Evolutionary conservation across 2,113 vertebrate genomes (phyloP), one percentile per base, ranked within the genome.

Genomic region (Pungitius pungitius): DNA sequence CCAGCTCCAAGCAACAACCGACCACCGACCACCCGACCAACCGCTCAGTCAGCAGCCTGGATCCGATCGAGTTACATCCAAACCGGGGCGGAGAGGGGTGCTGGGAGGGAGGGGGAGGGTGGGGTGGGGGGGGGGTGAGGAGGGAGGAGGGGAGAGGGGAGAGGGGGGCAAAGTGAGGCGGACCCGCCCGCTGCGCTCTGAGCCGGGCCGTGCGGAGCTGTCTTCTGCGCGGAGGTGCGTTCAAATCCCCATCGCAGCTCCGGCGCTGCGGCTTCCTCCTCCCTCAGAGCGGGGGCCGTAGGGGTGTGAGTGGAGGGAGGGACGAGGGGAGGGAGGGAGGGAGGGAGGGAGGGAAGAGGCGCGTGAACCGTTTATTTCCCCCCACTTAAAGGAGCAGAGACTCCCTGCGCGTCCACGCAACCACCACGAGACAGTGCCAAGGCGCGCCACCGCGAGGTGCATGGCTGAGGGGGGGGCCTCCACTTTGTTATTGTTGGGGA

Each of bases 101-200:
- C 8, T 8, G 9, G n/a, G 2, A 1, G 8, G 8, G 3, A 86
- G 86, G 91, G 93, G 94, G 94, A 91, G 85, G 86, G 91, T 91
- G 89, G 6, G 94, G 20, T 9, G 10, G 8, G 1, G 18, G 6
- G 33, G 2, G 3, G 86, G 20, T 8, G 47, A 8, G n/a, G n/a
- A n/a, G n/a, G n/a, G n/a, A n/a, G n/a, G n/a, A n/a, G 18, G 20
- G 20, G 8, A 1, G 17, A 30, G 30, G 7, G 3, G 86, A 85
- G 91, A 93, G 94, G 94, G 91, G 86, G 86, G 91, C 91, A 89
- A 93, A 95, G 94, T 51, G 95, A 94, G 89, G 94, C 93, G 91
- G 93, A 94, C 91, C 93, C 92, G 89, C 95, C 93, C 93, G 90
- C 68, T 66, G 90, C 92, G 93, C 74, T 88, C 91, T 90, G 90